Conservation (phyloP, 2,888 invertebrate genomes). For the Nephrotoma appendiculata region DNA sequence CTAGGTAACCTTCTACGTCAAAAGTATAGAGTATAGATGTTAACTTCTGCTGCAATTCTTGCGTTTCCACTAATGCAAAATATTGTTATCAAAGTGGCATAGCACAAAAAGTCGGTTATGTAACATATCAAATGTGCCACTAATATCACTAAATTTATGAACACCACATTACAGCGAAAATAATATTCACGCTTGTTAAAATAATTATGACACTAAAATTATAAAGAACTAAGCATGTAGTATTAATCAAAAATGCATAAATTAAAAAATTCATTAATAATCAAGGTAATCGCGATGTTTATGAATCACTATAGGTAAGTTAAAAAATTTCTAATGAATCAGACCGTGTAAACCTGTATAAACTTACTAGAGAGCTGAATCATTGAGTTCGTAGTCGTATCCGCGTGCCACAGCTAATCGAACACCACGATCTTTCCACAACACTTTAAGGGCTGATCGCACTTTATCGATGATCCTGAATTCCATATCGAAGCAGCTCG, state of each 20-base stretch:
- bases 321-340: not conserved
- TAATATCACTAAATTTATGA: too few species aligned
- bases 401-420: slow-evolving; percentile 46
- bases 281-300: slow-evolving; percentile 1
- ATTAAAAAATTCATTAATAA: not conserved
- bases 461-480: slow-evolving; percentile 38
- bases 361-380: slow-evolving; percentile 48
- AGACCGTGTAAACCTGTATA: not conserved
- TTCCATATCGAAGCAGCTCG: slow-evolving; percentile 40
- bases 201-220: too few species aligned
- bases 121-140: too few species aligned
- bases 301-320: not conserved
- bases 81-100: too few species aligned
- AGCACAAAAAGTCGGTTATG: too few species aligned
- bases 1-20: too few species aligned
- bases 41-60: too few species aligned
- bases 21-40: too few species aligned
- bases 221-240: too few species aligned
- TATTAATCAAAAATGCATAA: not conserved
- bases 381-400: slow-evolving; percentile 50
- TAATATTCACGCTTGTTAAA: too few species aligned
- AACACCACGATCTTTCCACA: slow-evolving; percentile 49
- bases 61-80: too few species aligned
- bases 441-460: slow-evolving; percentile 36
- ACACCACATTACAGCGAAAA: too few species aligned